Base-by-base conservation (phyloP, 1,140 invertebrate genomes). In the Ostrea denselamellosa region DNA sequence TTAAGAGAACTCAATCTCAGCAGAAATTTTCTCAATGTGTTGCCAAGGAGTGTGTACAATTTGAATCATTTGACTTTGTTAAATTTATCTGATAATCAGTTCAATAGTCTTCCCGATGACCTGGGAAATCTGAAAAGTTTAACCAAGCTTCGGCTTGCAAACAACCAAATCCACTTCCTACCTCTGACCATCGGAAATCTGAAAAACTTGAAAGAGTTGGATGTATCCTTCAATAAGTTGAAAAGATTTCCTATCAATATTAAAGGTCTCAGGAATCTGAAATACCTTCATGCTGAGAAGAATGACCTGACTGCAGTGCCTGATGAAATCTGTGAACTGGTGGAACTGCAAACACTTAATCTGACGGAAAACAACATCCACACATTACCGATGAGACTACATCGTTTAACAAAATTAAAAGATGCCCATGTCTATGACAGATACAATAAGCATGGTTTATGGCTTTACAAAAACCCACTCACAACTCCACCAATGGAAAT, bases 391-490 rank as follows among this genome's bases (percentile, higher is more conserved):
- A 91, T 94, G 90, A 90, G 91, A 34, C 86, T 95, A 83, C 91
- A 93, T 85, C 89, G 91, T 10, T 88, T 95, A 88, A 90, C 89
- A 51, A 92, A 92, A 9, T 84, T 95, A 2, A 92, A 89, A 14
- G 89, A 85, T 25, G 93, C 94, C 17, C 95, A 95, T 84, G 91
- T 90, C 12, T 95, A 93, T 83, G 87, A 91, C 44, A 93, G 93
- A 82, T 90, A 94, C 3, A 84, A 90, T 9, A 94, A 94, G 89
- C 86, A 90, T 89, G 95, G 95, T 9, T 88, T 95, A 51, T 95
- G 95, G 94, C 87, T 95, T 34, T 93, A 94, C 88, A 92, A 93
- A 62, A 95, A 95, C 86, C 94, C 94, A 14, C 85, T 95, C 14
- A 91, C 89, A 68, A 89, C 91, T 65, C 94, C 94, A 28, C 95